Percentiles rank a stretch among this genome's conserved stretches.
phyloP scores from a whole-genome alignment of 2,113 vertebrate species.

The Sarotherodon lohbergeri region DNA sequence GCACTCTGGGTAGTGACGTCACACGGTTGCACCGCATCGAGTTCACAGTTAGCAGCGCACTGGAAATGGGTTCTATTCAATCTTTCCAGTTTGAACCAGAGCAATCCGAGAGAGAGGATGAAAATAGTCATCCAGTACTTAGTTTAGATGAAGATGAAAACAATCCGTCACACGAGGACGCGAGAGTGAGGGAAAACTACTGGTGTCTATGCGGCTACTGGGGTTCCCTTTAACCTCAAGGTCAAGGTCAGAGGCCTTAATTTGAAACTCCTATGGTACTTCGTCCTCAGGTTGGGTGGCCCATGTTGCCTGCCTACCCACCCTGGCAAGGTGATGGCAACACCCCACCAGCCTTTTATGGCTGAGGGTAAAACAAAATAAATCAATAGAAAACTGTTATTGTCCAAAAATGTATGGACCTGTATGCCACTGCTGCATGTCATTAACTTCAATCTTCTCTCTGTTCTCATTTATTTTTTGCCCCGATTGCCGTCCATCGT shows the following conservation, averaged over 20 bases:
- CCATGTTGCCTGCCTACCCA: background rate
- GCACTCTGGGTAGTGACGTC: no score
- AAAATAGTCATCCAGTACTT: no score
- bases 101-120: no score
- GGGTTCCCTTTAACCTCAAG: background rate
- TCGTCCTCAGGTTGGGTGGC: background rate
- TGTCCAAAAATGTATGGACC: background rate
- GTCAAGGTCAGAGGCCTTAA: background rate
- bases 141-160: no score
- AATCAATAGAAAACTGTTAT: background rate
- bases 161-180: no score
- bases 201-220: no score
- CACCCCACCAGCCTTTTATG: background rate
- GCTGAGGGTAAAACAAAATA: background rate
- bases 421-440: background rate
- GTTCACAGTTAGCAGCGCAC: no score
- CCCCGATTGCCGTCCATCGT: background rate
- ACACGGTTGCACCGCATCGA: no score
- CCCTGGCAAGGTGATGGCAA: background rate
- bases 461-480: background rate
- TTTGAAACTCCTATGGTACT: background rate
- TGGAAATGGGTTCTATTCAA: no score
- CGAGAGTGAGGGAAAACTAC: no score
- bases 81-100: no score
- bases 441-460: background rate